Evolutionary conservation across 2,113 vertebrate species (phyloP), one percentile per base, ranked within the genome.

Genomic region (Dolichallabes microphthalmus): DNA sequence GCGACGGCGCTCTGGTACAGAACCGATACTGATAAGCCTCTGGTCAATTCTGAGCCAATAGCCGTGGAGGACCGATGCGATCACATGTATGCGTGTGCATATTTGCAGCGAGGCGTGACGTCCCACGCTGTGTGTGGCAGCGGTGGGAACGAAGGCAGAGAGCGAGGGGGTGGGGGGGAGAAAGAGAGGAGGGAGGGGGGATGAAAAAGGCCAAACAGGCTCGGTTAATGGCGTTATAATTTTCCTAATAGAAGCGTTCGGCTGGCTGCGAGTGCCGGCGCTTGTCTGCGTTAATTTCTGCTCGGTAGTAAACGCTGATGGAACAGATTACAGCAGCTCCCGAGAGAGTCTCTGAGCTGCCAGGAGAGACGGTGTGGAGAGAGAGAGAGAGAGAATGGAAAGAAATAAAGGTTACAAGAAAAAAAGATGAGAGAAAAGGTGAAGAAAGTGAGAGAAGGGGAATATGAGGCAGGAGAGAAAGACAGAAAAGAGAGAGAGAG

Each of bases 251-350:
- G 87, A 91, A 92, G 91, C 93, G 90, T 90, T 94, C 90, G 87
- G 92, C 93, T 95, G 94, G 90, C 88, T 92, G 91, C 91, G 92
- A 80, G 92, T 94, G 91, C 80, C 75, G 89, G 88, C 88, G 92
- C 92, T 93, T 93, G 93, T 94, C 93, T 95, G 91, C 90, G 93
- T 90, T 93, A 91, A 91, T 93, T 92, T 82, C 61, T 92, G 93
- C 91, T 94, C 88, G 66, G 92, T 92, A 92, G 91, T 93, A 93
- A 92, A 94, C 91, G 93, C 93, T 93, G 93, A 96, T 94, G 93
- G 94, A 94, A 94, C 90, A 93, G 92, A 95, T 95, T 94, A 95
- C 91, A 89, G 85, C 61, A 89, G 88, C 89, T 90, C 92, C 92
- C 91, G 57, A 13, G 88, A 92, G 87, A 88, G 89, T 88, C 83